These are phyloP conservation scores for rabbit (Oryctolagus cuniculus) DNA, from an alignment of 2,113 vertebrate species.

Conservation along the genomic window DNA sequence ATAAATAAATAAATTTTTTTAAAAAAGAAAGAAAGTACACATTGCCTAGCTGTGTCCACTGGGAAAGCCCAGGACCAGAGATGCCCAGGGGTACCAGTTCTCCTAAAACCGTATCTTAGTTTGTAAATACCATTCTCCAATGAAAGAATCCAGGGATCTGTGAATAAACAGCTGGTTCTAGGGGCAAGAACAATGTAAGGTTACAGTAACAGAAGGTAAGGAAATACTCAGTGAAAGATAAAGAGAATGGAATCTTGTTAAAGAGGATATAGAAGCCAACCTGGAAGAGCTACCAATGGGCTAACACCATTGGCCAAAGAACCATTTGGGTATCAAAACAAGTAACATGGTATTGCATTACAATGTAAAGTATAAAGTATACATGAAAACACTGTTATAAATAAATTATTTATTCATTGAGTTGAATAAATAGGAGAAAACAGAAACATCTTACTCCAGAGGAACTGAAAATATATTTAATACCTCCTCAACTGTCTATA, in stretches of 20 bases:
- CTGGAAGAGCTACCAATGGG: background rate
- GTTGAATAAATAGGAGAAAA: background rate
- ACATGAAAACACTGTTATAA: background rate
- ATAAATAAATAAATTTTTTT: too few relatives aligned
- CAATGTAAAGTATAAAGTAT: conserved; percentile 1
- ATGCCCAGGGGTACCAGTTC: background rate
- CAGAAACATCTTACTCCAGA: background rate
- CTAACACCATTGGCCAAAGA: background rate
- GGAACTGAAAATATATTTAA: conserved; percentile 5
- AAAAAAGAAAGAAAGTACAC: too few relatives aligned
- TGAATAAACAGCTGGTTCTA: background rate
- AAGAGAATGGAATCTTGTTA: background rate
- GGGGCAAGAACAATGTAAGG: background rate
- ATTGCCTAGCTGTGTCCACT: background rate
- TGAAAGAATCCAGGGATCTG: background rate
- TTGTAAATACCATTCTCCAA: background rate
- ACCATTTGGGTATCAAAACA: background rate
- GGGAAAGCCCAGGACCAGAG: background rate
- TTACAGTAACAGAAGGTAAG: background rate
- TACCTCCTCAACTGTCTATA: background rate
- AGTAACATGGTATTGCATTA: background rate
- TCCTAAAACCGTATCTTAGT: background rate
- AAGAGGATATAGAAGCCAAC: background rate
- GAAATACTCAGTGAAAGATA: background rate
- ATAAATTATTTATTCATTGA: background rate